Evolutionary conservation across 2,797 vertebrate species (phyloP).

Genomic region (Zalophus californianus): DNA sequence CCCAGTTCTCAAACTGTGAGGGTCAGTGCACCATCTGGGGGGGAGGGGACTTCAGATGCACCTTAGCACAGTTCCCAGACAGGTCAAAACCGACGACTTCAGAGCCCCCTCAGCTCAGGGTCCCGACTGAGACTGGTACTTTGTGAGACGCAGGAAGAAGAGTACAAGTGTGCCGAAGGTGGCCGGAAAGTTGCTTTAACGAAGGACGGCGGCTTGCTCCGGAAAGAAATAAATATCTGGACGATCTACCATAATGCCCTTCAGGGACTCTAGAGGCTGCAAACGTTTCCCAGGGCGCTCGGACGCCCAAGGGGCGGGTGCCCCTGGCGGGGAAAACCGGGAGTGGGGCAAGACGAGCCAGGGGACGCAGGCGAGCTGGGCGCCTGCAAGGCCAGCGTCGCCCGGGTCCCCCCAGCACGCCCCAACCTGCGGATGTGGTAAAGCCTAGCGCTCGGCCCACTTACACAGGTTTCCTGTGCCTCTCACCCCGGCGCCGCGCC

Average conservation of each 20-base stretch:
- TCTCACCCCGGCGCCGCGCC: background rate
- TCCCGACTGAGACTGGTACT: background rate
- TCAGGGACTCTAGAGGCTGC: background rate
- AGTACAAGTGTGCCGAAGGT: background rate
- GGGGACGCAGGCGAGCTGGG: background rate
- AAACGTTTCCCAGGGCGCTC: background rate
- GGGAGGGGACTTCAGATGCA: background rate
- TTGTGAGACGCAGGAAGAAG: background rate
- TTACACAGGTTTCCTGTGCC: slow-evolving; percentile 55
- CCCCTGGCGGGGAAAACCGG: background rate
- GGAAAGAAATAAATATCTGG: background rate
- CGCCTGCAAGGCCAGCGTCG: background rate
- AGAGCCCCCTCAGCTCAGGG: background rate
- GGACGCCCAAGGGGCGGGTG: background rate
- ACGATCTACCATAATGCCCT: background rate
- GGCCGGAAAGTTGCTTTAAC: background rate
- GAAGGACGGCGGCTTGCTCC: background rate
- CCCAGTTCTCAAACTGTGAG: background rate
- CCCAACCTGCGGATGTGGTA: slow-evolving; percentile 58
- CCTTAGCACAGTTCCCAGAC: background rate
- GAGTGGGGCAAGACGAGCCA: background rate
- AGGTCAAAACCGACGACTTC: background rate
- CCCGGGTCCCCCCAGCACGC: background rate
- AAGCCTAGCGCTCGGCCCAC: background rate
- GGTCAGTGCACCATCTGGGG: background rate